Evolutionary conservation across 2,888 invertebrate genomes (phyloP).

Genomic region (Catocala fraxini): DNA sequence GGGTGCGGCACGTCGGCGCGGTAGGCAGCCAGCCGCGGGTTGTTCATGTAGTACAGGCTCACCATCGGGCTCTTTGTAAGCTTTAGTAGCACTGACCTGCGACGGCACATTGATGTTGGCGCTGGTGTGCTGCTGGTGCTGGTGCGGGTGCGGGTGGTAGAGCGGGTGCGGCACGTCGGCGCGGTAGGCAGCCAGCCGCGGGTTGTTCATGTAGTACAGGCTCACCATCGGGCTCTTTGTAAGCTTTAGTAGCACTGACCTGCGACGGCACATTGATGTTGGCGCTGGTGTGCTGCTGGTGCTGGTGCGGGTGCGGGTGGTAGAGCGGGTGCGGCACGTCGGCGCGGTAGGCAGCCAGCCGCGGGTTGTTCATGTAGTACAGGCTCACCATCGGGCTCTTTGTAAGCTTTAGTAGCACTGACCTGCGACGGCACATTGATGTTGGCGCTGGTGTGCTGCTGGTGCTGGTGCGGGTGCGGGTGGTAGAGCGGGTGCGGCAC

Average conservation of each 20-base stretch:
- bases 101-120: constrained; percentile 6
- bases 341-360: constrained; percentile 86
- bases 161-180: constrained; percentile 43
- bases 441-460: constrained; percentile 4
- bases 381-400: constrained; percentile 95
- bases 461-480: constrained; percentile 30
- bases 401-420: constrained; percentile 87
- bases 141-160: constrained; percentile 29
- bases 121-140: constrained; percentile 16
- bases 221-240: constrained; percentile 95
- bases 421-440: constrained; percentile 10
- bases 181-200: constrained; percentile 89
- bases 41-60: constrained; percentile 94
- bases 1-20: constrained; percentile 51
- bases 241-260: constrained; percentile 77
- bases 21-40: constrained; percentile 90
- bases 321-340: constrained; percentile 39
- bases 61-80: constrained; percentile 95
- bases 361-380: constrained; percentile 95
- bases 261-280: constrained; percentile 9
- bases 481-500: constrained; percentile 29
- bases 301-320: constrained; percentile 28
- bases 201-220: constrained; percentile 95
- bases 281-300: constrained; percentile 10
- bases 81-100: constrained; percentile 57